Base-by-base conservation (phyloP, 2,888 invertebrate species). In the Leucophenga montana region DNA sequence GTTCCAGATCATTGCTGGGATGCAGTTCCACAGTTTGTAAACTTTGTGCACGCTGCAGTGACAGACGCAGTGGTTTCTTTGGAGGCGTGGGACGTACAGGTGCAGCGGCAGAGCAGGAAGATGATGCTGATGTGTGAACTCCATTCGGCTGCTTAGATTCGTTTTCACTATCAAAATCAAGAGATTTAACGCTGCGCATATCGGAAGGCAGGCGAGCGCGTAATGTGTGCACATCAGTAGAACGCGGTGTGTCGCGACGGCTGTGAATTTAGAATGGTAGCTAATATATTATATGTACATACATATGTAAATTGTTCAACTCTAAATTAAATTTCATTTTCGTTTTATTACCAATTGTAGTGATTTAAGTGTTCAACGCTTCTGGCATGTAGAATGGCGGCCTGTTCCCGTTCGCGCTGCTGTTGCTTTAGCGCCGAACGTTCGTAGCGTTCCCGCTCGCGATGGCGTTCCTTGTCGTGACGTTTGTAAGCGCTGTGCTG, bases 41-140 rank as follows among this genome's bases (percentile, higher is more conserved):
- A 87, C 95, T 95, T 73, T 94, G 92, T 0, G 96, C 95, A 78
- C 95, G 92, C 85, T 96, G 96, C 65, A 96, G 88, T 0, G 95
- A 96, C 53, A 96, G 89, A 11, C 96, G 90, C 64, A 95, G 88
- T 0, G 96, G 96, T 85, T 96, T 96, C 81, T 95, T 94, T 20
- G 96, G 96, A 4, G 96, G 96, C 14, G 93, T 93, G 0, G 95
- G 95, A 68, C 94, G 90, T 2, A 91, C 90, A 13, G 76, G 64
- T 9, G 90, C 90, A 79, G 93, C 93, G 0, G 92, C 92, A 0
- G 91, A 11, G 39, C 39, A 39, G 39, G 39, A 39, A 5, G 39
- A 5, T 39, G 39, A 8, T 8, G 39, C 8, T 5, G 39, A 6
- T 8, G 50, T 50, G 1, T 50, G 50, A 1, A 16, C 6, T 1